Evolutionary conservation across 1,140 invertebrate species (phyloP).

Genomic region (Procambarus virginalis): DNA sequence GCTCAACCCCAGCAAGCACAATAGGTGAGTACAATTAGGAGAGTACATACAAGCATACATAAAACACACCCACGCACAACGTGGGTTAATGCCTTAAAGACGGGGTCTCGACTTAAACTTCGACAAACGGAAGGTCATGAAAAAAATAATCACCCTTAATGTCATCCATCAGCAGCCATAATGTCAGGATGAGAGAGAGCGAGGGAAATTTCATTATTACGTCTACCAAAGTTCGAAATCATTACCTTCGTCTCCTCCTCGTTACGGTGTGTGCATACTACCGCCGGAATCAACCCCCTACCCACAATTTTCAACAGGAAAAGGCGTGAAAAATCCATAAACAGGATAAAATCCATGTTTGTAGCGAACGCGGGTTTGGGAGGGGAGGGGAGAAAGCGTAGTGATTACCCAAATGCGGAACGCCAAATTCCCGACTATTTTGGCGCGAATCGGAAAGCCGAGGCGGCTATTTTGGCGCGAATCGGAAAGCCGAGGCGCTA

Average conservation of each 20-base stretch:
- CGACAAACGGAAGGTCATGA: not conserved
- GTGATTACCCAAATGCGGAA: not conserved
- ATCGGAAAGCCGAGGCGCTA: not conserved
- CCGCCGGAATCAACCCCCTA: not conserved
- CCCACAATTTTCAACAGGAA: slow-evolving; percentile 7
- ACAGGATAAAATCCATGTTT: slow-evolving; percentile 10
- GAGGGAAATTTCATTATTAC: not conserved
- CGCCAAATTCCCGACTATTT: slow-evolving; percentile 6
- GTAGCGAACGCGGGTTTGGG: not conserved
- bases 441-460: not conserved
- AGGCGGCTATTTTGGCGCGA: not conserved
- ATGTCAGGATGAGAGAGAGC: not conserved
- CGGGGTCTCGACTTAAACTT: not conserved
- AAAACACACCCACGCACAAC: not conserved
- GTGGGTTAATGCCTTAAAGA: not conserved
- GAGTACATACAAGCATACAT: no score
- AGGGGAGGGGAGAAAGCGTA: not conserved
- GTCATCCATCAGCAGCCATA: not conserved
- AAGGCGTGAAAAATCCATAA: slow-evolving; percentile 13
- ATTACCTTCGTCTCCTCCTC: not conserved
- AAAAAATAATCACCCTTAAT: not conserved
- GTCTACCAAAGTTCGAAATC: not conserved
- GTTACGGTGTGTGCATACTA: not conserved
- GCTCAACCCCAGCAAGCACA: no score
- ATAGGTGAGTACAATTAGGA: no score